Evolutionary conservation across 2,113 vertebrate species (phyloP).

Genomic region (human (Homo sapiens)): GRCh38 chr22:20244001-20244500

Average conservation of each 20-base stretch:
- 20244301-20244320: not conserved
- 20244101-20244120: constrained; percentile 72
- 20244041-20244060: not conserved
- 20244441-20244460: not conserved
- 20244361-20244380: not conserved
- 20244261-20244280: not conserved
- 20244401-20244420: not conserved
- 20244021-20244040: not conserved
- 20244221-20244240: not conserved
- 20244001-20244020: not conserved
- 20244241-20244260: not conserved
- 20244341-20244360: not conserved
- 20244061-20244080: constrained; percentile 23
- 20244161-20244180: constrained; percentile 66
- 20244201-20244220: constrained; percentile 52
- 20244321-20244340: not conserved
- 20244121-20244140: constrained; percentile 73
- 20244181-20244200: constrained; percentile 63
- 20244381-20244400: not conserved
- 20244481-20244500: not conserved
- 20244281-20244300: not conserved
- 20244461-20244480: not conserved
- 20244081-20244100: constrained; percentile 56
- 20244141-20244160: constrained; percentile 64
- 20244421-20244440: not conserved